Evolutionary conservation across 2,113 vertebrate species (phyloP), one percentile per base, ranked within the genome.

Genomic region (Carassius carassius): DNA sequence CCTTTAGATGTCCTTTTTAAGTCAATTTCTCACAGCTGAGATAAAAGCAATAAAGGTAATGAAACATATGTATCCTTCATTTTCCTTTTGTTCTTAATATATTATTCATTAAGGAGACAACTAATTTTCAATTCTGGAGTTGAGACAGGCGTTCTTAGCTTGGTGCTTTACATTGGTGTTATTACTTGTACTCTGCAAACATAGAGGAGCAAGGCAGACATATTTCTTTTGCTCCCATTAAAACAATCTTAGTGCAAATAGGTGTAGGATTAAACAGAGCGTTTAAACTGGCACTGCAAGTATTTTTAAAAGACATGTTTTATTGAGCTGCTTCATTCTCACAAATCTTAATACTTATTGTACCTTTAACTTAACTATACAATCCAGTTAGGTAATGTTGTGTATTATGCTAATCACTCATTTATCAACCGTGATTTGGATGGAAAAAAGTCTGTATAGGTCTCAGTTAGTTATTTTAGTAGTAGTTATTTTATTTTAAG

Each of bases 161-260:
- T 88, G 69, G 63, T 81, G 79, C 69, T 87, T 87, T 79, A 90
- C 77, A 88, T 88, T 90, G 78, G 83, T 84, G 78, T 84, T 86
- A 83, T 84, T 89, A 78, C 85, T 86, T 84, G 47, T 84, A 84
- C 81, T 89, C 82, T 65, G 80, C 87, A 90, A 90, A 90, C 83
- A 90, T 54, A 60, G 89, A 84, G 51, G 65, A 88, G 87, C 29
- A 73, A 81, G 72, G 67, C 70, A 85, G 84, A 84, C 81, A 80
- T 58, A 2, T 87, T 84, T 86, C 4, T 37, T 84, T 81, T 44
- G 60, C 77, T 84, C 77, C 41, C 58, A 81, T 85, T 70, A 74
- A 74, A 88, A 78, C 80, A 89, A 79, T 84, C 77, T 81, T 54
- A 87, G 56, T 85, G 80, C 85, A 89, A 86, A 89, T 85, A 84